Conservation (phyloP, 2,888 invertebrate genomes). For the Scaptomyza caliginosa region DNA sequence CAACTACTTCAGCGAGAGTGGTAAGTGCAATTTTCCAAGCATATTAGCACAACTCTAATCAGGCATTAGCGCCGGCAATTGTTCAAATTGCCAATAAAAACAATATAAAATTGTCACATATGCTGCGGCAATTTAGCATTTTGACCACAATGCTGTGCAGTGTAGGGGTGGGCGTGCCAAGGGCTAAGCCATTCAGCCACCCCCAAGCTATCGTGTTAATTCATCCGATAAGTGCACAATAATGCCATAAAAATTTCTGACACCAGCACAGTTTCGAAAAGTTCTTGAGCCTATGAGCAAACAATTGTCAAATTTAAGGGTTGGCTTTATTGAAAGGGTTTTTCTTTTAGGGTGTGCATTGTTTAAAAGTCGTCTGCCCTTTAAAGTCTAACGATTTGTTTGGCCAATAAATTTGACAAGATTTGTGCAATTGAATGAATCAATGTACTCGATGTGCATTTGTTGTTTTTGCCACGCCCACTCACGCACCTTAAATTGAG, state of each 20-base stretch:
- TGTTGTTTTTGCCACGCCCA: slow-evolving; percentile 6
- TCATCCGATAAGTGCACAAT: slow-evolving; percentile 83
- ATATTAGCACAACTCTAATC: slow-evolving; percentile 55
- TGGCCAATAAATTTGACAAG: slow-evolving; percentile 45
- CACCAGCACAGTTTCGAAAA: slow-evolving; percentile 44
- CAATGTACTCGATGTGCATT: slow-evolving; percentile 29
- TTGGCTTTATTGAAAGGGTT: slow-evolving; percentile 2
- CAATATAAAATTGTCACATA: slow-evolving; percentile 74
- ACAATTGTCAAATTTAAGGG: slow-evolving; percentile 24
- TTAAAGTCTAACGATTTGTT: slow-evolving; percentile 58
- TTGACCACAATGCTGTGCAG: slow-evolving; percentile 49
- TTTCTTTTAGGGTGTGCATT: slow-evolving; percentile 10
- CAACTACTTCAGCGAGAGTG: not conserved
- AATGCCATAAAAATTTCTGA: slow-evolving; percentile 71
- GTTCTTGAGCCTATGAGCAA: slow-evolving; percentile 37
- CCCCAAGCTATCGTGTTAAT: slow-evolving; percentile 72
- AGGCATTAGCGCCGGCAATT: slow-evolving; percentile 55
- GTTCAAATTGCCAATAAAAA: slow-evolving; percentile 34
- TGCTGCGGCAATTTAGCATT: slow-evolving; percentile 73
- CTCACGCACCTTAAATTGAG: slow-evolving; percentile 45
- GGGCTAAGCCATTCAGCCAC: slow-evolving; percentile 22
- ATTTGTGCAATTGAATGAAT: slow-evolving; percentile 17
- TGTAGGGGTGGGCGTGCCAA: slow-evolving; percentile 14
- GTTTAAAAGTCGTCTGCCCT: slow-evolving; percentile 3
- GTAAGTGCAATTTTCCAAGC: slow-evolving; percentile 9